phyloP scores from a whole-genome alignment of 92 coral and sea anemone species.

The Hydrozoanthus gracilis region DNA sequence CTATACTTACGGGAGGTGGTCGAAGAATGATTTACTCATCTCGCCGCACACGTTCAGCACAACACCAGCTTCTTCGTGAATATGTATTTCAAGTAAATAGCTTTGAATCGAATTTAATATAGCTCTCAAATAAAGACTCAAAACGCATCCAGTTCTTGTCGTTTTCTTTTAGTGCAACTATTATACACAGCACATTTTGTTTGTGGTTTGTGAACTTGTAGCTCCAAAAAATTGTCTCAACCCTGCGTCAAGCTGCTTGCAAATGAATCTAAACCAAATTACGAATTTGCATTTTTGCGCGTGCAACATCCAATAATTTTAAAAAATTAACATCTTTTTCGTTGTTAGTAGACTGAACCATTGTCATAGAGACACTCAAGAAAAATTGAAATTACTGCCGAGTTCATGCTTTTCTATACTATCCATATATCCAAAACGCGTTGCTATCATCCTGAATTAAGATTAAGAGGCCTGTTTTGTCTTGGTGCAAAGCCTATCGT shows the following conservation, averaged over 20 bases:
- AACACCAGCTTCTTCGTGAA: background rate
- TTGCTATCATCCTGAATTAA: too few relatives aligned
- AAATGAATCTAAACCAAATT: background rate
- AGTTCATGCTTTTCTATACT: too few relatives aligned
- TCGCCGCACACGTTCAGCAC: background rate
- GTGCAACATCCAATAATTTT: background rate
- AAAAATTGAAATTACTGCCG: background rate
- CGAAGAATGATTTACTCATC: slow-evolving; percentile 6
- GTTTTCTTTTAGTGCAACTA: too few relatives aligned
- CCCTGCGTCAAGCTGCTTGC: background rate
- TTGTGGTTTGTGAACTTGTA: too few relatives aligned
- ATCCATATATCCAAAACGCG: too few relatives aligned
- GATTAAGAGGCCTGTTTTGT: too few relatives aligned
- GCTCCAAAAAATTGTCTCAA: background rate
- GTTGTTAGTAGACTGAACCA: background rate
- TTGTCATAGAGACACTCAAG: slow-evolving; percentile 8
- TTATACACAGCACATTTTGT: too few relatives aligned
- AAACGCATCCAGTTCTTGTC: too few relatives aligned
- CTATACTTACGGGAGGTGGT: slow-evolving; percentile 12
- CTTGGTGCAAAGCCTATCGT: too few relatives aligned
- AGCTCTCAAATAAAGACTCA: too few relatives aligned
- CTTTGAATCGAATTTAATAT: too few relatives aligned
- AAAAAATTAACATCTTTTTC: background rate
- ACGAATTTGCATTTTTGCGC: background rate
- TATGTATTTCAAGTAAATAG: too few relatives aligned